Evolutionary conservation across 2,888 invertebrate genomes (phyloP), one percentile per base, ranked within the genome.

Genomic region (Strigamia transsilvanica): DNA sequence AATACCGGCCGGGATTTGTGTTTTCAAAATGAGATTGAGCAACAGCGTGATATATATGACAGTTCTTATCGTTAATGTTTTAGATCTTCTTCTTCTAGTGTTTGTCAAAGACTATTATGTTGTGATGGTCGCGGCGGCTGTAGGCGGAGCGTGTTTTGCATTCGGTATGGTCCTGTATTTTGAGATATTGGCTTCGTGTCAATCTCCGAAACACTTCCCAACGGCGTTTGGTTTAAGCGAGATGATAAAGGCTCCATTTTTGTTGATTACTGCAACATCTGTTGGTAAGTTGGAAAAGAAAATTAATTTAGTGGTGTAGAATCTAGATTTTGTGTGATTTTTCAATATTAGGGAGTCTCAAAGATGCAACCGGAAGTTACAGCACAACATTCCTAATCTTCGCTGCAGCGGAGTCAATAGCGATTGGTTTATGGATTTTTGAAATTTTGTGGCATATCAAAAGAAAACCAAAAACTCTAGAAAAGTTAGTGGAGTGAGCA

Each of bases 121-220:
- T 23, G 61, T 5, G 2, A n/a, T 61, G 61, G 9, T 18, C 1
- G 61, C 61, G 15, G 61, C 61, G 9, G 61, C 23, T 6, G 10
- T 61, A 9, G 61, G 61, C 18, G 80, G 80, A 51, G 23, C 15
- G 10, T 80, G 27, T 27, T 80, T 80, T 38, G 80, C 80, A 3
- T 56, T 27, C 18, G 80, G 80, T 5, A 80, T 80, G 18, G 18
- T 80, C n/a, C 51, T 80, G 6, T 80, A 80, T 18, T 80, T 80
- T 27, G 80, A 80, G 61, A 56, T 80, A 46, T 32, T 80, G 23
- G 56, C 56, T 6, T 56, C 80, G 7, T 56, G 80, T 56, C 80
- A 80, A 38, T 2, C 56, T 12, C 61, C 80, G 6, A 27, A 80
- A 15, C 5, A 51, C 12, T 80, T 12, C 27, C 80, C 56, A 9